These are phyloP conservation scores for Brachionus sp. DNA, from an alignment of 1,140 invertebrate species.

Conservation along the genomic window DNA sequence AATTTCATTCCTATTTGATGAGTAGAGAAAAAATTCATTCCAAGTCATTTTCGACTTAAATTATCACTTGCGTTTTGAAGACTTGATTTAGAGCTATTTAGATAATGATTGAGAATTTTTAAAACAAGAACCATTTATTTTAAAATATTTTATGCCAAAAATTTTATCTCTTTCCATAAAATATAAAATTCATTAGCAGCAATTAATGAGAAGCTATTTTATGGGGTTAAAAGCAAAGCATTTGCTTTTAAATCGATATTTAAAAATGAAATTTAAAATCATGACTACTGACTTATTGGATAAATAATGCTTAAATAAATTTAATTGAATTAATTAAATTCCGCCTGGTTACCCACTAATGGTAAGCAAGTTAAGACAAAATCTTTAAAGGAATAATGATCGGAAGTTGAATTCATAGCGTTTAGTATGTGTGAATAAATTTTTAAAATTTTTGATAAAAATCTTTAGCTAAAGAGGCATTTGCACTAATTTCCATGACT, in stretches of 20 bases:
- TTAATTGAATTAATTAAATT: neutral
- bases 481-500: conserved; percentile 25
- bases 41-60: neutral
- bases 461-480: conserved; percentile 8
- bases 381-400: neutral
- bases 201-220: neutral
- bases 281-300: neutral
- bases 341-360: neutral
- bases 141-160: too few relatives aligned
- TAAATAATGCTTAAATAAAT: conserved; percentile 1
- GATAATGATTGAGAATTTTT: too few relatives aligned
- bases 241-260: neutral
- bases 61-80: neutral
- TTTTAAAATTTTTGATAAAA: neutral
- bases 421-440: neutral
- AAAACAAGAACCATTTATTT: too few relatives aligned
- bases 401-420: neutral
- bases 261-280: neutral
- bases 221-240: neutral
- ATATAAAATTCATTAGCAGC: neutral
- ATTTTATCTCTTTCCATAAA: neutral
- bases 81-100: too few relatives aligned
- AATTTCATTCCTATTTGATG: neutral
- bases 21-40: neutral
- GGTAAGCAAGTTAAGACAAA: neutral